phyloP scores from a whole-genome alignment of 2,888 invertebrate genomes.

The Thecophora atra region DNA sequence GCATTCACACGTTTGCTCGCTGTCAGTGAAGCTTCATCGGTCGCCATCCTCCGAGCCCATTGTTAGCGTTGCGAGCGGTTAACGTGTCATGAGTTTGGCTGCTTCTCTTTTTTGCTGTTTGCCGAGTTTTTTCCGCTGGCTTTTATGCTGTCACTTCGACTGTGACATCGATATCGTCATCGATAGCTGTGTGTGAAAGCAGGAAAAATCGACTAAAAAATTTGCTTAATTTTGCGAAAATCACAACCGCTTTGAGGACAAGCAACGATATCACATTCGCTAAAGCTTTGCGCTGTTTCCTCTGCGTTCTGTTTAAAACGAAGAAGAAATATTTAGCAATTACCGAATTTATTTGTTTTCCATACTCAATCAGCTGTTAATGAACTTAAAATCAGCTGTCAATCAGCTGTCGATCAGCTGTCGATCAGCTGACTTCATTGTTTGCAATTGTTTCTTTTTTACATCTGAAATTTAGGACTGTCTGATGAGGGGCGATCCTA shows the following conservation, averaged over 20 bases:
- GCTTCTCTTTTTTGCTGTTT: conserved; percentile 20
- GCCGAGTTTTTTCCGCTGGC: not conserved
- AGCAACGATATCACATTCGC: no score
- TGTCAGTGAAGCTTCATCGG: conserved; percentile 40
- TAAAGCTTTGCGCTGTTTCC: no score
- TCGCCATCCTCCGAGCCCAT: conserved; percentile 2
- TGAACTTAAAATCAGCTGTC: no score
- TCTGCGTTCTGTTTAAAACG: no score
- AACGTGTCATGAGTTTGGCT: conserved; percentile 15
- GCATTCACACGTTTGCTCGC: conserved; percentile 45
- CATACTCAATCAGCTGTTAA: no score
- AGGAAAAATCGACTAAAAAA: not conserved
- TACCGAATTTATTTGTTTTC: no score
- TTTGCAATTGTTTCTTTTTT: no score
- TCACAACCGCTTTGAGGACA: not conserved
- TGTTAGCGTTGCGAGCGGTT: conserved; percentile 1
- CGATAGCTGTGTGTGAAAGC: not conserved
- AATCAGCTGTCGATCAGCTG: no score
- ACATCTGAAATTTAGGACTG: no score
- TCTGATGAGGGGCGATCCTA: no score
- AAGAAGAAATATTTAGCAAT: no score
- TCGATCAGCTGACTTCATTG: no score
- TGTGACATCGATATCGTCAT: conserved; percentile 28
- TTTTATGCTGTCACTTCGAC: not conserved
- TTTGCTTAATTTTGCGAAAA: not conserved